Conservation (phyloP, 2,113 vertebrate genomes). For the Chloropsis hardwickii region DNA sequence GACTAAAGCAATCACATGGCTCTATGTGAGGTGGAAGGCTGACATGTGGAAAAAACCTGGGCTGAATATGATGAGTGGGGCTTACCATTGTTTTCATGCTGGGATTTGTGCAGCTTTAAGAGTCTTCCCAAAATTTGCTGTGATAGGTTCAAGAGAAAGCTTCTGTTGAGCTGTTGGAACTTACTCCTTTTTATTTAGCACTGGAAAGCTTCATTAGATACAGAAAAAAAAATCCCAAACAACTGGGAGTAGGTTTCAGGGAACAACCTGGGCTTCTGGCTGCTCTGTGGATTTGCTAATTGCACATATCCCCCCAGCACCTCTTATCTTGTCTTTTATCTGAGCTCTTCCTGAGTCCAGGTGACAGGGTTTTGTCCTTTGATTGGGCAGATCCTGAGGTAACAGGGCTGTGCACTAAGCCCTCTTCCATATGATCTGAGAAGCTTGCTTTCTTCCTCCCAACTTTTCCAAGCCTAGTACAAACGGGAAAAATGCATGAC, state of each 20-base stretch:
- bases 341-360: neutral
- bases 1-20: neutral
- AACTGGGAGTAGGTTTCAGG: neutral
- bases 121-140: neutral
- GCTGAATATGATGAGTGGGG: neutral
- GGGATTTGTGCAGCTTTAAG: neutral
- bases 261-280: neutral
- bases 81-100: neutral
- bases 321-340: neutral
- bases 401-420: neutral
- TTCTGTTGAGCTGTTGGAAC: neutral
- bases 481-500: neutral
- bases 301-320: neutral
- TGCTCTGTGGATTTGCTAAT: neutral
- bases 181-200: neutral
- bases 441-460: neutral
- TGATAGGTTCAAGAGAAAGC: neutral
- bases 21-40: neutral
- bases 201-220: neutral
- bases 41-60: neutral
- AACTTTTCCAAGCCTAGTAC: neutral
- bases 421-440: neutral
- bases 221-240: neutral
- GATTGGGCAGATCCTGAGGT: neutral
- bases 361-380: neutral